phyloP scores from a whole-genome alignment of 2,797 vertebrate genomes.

The Eulemur albifrons region DNA sequence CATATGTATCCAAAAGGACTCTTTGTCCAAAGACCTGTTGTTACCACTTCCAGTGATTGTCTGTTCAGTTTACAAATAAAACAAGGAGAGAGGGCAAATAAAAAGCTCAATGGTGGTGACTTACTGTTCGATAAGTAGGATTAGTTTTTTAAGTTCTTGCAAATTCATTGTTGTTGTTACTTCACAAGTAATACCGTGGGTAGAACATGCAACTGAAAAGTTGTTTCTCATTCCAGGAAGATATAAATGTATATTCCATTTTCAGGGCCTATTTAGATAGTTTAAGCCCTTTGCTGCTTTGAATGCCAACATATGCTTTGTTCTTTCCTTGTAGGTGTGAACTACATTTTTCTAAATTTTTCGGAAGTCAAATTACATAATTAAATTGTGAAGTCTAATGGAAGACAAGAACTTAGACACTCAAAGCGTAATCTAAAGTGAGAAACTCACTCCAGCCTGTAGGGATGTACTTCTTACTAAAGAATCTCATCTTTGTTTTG shows the following conservation, averaged over 20 bases:
- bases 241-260: not conserved
- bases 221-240: not conserved
- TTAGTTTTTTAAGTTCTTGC: not conserved
- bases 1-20: not conserved
- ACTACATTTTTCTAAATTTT: not conserved
- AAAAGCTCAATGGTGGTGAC: not conserved
- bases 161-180: not conserved
- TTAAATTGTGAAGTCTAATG: not conserved
- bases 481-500: not conserved
- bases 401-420: not conserved
- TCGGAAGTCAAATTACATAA: slow-evolving; percentile 1
- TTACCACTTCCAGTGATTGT: not conserved
- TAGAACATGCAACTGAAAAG: not conserved
- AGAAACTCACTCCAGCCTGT: not conserved
- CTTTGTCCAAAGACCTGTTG: not conserved
- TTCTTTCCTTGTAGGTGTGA: not conserved
- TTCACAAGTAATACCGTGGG: not conserved
- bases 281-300: not conserved
- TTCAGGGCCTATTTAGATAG: not conserved
- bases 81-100: not conserved
- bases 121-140: not conserved
- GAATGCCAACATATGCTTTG: not conserved
- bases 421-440: not conserved
- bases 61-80: not conserved
- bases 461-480: not conserved